Evolutionary conservation across 2,888 invertebrate species (phyloP), one percentile per base, ranked within the genome.

Genomic region (Cactoblastis cactorum): DNA sequence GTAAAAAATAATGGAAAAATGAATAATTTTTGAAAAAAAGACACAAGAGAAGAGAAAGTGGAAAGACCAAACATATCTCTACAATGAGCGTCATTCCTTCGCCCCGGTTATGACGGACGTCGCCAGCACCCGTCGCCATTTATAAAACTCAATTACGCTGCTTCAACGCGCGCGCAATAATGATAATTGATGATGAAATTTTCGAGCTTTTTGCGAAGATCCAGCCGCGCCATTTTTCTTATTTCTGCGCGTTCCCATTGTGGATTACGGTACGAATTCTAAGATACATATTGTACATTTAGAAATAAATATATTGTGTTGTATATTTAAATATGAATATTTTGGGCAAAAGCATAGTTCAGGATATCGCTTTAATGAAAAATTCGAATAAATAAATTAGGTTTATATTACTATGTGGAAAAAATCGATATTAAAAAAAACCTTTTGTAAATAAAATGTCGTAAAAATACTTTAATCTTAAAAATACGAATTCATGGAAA

Each of bases 181-280:
- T 86, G 86, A 87, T 88, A 88, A 88, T 88, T 88, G 88, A 88
- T 88, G 88, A 85, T 73, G 83, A 84, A 87, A 86, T 87, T 88
- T 81, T 84, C 86, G 86, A 86, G 87, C 88, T 88, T 88, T 86
- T 86, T 87, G 87, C 77, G 85, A 83, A 82, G 83, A 82, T 81
- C 82, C 77, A 74, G 70, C 74, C 69, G 77, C 74, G 77, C 71
- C 69, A 81, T 87, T 86, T 83, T 85, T 87, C 87, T 87, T 84
- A 68, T 71, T 66, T 63, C 59, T 51, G 57, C 55, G 54, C 49
- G 77, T 80, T 68, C 62, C 45, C 88, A 53, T 56, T 80, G 71
- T 59, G 28, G 2, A 0, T 8, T 35, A 53, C 65, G 63, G 28
- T 34, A 67, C 66, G 70, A 15, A n/a, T 39, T 53, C 51, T 51